phyloP scores from a whole-genome alignment of 2,888 invertebrate genomes.

The Sarcophaga caerulescens region DNA sequence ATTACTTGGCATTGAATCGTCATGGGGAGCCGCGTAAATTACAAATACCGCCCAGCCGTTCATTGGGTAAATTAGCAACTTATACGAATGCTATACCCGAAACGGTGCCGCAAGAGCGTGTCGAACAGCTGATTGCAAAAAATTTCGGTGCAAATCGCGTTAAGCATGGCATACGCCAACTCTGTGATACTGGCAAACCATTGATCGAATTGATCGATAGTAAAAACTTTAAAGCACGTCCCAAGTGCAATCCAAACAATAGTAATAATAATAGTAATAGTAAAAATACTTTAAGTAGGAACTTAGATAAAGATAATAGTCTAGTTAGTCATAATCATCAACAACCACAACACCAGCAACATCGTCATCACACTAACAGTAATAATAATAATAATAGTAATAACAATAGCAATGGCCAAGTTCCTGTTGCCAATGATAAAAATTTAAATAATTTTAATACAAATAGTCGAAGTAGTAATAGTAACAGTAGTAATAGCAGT shows the following conservation, averaged over 20 bases:
- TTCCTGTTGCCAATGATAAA: constrained; percentile 75
- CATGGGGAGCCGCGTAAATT: constrained; percentile 88
- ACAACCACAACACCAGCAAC: constrained; percentile 34
- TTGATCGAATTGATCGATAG: constrained; percentile 79
- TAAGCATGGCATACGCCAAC: constrained; percentile 81
- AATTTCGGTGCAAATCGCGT: constrained; percentile 82
- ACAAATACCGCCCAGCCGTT: constrained; percentile 85
- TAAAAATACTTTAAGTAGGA: constrained; percentile 69
- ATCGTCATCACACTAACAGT: constrained; percentile 60
- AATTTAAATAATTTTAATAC: constrained; percentile 71
- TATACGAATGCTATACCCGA: constrained; percentile 88
- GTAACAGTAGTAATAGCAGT: constrained; percentile 70
- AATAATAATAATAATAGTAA: constrained; percentile 65
- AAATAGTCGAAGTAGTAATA: constrained; percentile 68
- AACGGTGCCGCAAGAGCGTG: constrained; percentile 82
- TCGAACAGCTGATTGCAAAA: constrained; percentile 82
- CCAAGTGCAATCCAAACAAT: constrained; percentile 78
- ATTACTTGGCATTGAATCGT: constrained; percentile 89
- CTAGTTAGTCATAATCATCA: constrained; percentile 69
- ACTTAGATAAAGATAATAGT: constrained; percentile 69
- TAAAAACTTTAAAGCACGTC: constrained; percentile 81
- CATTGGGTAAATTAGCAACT: constrained; percentile 88
- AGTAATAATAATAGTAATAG: constrained; percentile 72
- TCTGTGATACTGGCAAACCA: constrained; percentile 81
- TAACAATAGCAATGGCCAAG: constrained; percentile 72